Base-by-base conservation (phyloP, 35 echinoderm and acorn worm genomes). In the Holothuria glaberrima region DNA sequence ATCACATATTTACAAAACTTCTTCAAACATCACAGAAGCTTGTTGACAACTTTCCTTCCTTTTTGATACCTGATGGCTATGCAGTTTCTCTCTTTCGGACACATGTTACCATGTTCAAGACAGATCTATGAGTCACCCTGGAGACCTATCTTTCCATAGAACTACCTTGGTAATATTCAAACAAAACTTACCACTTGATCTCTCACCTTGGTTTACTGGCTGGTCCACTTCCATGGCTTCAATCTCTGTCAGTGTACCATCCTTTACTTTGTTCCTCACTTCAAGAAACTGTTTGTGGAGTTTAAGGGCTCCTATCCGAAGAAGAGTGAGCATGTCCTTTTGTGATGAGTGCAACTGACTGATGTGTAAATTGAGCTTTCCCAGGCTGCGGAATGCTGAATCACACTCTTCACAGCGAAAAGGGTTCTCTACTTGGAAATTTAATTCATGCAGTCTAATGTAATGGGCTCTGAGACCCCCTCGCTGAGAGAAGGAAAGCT, bases 291-390 rank as follows among this genome's bases (percentile, higher is more conserved):
- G 27, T 59, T 59, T 66, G 59, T 86, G 35, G 16, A 86, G 60
- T 30, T 59, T 0, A 20, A 86, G 41, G 0, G 83, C 83, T 26
- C 59, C 83, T 32, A 86, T 30, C 63, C 83, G 63, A 12, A 86
- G 90, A 34, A 92, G 52, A 5, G 83, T 46, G 35, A 71, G 58
- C 2, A 68, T 52, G 21, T 58, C 84, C 81, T 92, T 69, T 9
- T 59, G 56, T 17, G 63, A 73, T 36, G 71, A 76, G 60, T 98
- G 96, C 29, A 94, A 86, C 20, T 90, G 71, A 62, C 90, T 95
- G 61, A 93, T 93, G 33, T 98, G 96, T 9, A 93, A 87, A 88
- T 95, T 94, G 34, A 98, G 59, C 52, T 93, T 98, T 25, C 96
- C 94, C 13, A 98, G 88, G 61, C 93, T 94, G 16, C 93, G 80